Evolutionary conservation across 2,888 invertebrate species (phyloP), one percentile per base, ranked within the genome.

Genomic region (Encarsia formosa): DNA sequence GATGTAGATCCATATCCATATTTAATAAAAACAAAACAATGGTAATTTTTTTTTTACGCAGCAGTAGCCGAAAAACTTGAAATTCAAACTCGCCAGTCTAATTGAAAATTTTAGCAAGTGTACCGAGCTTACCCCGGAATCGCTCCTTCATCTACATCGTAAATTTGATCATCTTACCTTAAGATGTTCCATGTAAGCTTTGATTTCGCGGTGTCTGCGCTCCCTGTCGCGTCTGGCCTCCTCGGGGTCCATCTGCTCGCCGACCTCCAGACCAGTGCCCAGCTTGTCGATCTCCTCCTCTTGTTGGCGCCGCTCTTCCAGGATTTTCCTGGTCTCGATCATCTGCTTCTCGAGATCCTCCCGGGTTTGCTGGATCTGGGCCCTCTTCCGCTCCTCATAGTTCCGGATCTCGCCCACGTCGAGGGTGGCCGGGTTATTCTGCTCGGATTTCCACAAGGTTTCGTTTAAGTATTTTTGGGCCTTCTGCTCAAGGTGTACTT

Each of bases 251-350:
- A 9, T 19, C 24, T 4, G 13, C 11, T 8, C 11, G 32, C 19
- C 11, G 15, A 8, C n/a, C n/a, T n/a, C 39, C 18, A 52, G 15
- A 15, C 29, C 34, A n/a, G n/a, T 20, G 23, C 16, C 22, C 38
- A 50, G 39, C 11, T 26, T 29, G 1, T 49, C 49, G 24, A 56
- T 35, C 13, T 29, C 49, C 1, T 9, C 6, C 40, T 50, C 56
- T 29, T 56, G 39, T 11, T 4, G 11, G 2, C 61, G 24, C 56
- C 59, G 31, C 56, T 53, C 42, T 48, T 59, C 29, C 59, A 63
- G 32, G 54, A 54, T 4, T 56, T 59, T 53, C 60, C 62, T 51
- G 3, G 44, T 18, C 31, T 56, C 47, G n/a, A 4, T 15, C 13
- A 56, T 15, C 22, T 56, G 52, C 2, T 6, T 11, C 13, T 50